Percentiles rank a stretch among this genome's conserved stretches.
phyloP scores from a whole-genome alignment of 2,797 vertebrate species.

The Aeoliscus strigatus region DNA sequence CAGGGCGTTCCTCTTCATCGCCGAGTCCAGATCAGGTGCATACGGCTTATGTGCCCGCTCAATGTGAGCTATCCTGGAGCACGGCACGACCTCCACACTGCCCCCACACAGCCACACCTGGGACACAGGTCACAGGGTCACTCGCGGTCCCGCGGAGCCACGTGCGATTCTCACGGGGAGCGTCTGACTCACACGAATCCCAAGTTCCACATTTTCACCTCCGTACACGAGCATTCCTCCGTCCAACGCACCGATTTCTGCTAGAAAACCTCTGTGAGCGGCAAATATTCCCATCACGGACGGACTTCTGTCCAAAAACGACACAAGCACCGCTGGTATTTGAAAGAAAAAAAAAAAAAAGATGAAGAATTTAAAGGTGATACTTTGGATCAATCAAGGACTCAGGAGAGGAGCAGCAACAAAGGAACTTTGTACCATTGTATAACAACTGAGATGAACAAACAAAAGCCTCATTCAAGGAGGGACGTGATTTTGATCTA shows the following conservation, averaged over 20 bases:
- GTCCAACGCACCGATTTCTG: conserved; percentile 75
- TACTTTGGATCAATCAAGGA: too few relatives aligned
- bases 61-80: conserved; percentile 88
- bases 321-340: too few relatives aligned
- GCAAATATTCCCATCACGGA: conserved; percentile 81
- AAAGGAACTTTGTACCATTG: too few relatives aligned
- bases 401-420: too few relatives aligned
- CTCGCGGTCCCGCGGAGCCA: too few relatives aligned
- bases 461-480: too few relatives aligned
- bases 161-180: too few relatives aligned
- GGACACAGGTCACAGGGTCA: too few relatives aligned
- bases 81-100: conserved; percentile 89
- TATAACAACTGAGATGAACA: too few relatives aligned
- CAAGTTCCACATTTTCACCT: conserved; percentile 82
- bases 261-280: conserved; percentile 73
- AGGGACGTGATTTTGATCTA: too few relatives aligned
- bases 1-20: conserved; percentile 86
- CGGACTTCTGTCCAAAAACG: conserved; percentile 76
- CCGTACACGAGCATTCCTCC: conserved; percentile 78
- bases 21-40: conserved; percentile 77
- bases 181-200: conserved; percentile 67
- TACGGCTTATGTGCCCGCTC: conserved; percentile 90
- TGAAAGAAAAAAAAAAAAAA: too few relatives aligned
- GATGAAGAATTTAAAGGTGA: too few relatives aligned
- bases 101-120: conserved; percentile 94